phyloP scores from a whole-genome alignment of 2,888 invertebrate genomes.

The Lasioglossum oenotherae region DNA sequence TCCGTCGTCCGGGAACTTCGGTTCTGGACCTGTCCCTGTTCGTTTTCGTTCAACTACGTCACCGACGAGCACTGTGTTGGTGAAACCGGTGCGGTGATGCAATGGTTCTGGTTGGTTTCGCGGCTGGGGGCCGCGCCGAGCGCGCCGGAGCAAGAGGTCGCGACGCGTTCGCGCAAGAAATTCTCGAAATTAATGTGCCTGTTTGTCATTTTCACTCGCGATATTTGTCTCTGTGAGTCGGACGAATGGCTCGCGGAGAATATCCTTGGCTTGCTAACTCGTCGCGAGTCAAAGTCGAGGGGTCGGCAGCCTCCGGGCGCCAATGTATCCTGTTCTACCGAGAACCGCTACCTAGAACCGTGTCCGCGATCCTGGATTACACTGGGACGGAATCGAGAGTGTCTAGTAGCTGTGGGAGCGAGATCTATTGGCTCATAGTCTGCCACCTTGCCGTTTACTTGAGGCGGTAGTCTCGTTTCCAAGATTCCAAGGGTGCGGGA shows the following conservation, averaged over 20 bases:
- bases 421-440: background rate
- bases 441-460: too few species aligned
- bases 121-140: background rate
- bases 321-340: background rate
- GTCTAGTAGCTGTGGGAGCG: background rate
- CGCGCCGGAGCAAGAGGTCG: background rate
- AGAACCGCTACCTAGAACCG: background rate
- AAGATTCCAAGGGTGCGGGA: too few species aligned
- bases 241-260: conserved; percentile 45
- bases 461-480: too few species aligned
- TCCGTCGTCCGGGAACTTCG: background rate
- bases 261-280: conserved; percentile 50
- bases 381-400: background rate
- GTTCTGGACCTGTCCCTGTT: conserved; percentile 18
- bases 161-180: conserved; percentile 66
- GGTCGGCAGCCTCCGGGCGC: conserved; percentile 1
- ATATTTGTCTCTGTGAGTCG: conserved; percentile 56
- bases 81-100: background rate
- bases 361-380: background rate
- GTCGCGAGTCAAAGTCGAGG: conserved; percentile 15
- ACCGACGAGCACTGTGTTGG: background rate
- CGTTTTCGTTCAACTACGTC: conserved; percentile 26
- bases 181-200: conserved; percentile 75
- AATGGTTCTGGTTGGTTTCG: background rate
- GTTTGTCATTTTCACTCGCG: conserved; percentile 79